These are phyloP conservation scores for Falco punctatus DNA, from an alignment of 2,113 vertebrate species.

Conservation along the genomic window DNA sequence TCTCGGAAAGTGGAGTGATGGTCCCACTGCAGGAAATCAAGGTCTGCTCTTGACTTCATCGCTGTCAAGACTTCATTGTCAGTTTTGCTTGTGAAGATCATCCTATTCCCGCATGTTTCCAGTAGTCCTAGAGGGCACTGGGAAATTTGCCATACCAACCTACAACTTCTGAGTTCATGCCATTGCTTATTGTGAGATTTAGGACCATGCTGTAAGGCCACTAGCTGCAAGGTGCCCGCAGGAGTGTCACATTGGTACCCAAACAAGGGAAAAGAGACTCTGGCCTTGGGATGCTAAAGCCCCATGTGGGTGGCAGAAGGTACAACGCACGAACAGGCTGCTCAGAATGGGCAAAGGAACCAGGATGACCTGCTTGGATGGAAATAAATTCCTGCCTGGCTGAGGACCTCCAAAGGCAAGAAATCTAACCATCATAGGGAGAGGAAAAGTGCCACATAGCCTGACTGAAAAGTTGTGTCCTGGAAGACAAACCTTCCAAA, in stretches of 20 bases:
- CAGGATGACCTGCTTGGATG: neutral
- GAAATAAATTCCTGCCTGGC: neutral
- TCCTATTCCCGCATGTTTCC: neutral
- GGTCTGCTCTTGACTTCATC: neutral
- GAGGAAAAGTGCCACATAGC: neutral
- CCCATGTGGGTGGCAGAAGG: neutral
- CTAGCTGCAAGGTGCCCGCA: neutral
- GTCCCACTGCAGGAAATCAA: neutral
- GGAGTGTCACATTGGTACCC: neutral
- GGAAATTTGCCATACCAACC: neutral
- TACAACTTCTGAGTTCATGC: neutral
- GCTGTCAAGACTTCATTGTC: fast-evolving
- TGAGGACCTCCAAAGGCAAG: neutral
- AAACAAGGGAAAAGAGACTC: neutral
- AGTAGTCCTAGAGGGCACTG: neutral
- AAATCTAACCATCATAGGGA: neutral
- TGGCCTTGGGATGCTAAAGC: neutral
- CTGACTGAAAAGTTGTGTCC: neutral
- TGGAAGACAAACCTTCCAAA: neutral
- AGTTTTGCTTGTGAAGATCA: neutral
- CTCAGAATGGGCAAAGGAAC: neutral
- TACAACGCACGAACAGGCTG: neutral
- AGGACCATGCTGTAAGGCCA: neutral
- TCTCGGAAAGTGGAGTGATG: neutral
- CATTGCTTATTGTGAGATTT: neutral